phyloP scores from a whole-genome alignment of 2,113 vertebrate species.

The Megalops atlanticus region DNA sequence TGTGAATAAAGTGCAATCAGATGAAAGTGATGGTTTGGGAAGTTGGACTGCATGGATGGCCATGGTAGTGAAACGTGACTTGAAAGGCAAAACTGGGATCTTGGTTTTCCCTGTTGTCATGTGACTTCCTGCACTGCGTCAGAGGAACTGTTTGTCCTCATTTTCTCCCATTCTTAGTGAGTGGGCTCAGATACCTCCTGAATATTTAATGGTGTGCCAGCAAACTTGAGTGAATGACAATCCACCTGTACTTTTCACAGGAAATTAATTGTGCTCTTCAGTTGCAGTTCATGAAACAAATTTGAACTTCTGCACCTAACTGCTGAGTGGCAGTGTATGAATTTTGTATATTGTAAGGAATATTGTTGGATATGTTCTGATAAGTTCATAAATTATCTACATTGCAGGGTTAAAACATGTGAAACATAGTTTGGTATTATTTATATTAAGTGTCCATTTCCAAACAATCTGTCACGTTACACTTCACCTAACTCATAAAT shows the following conservation, averaged over 20 bases:
- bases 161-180: conserved; percentile 34
- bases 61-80: conserved; percentile 10
- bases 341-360: too few species aligned
- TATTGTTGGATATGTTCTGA: too few species aligned
- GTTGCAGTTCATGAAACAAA: neutral
- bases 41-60: neutral
- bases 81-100: conserved; percentile 33
- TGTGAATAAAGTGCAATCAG: neutral
- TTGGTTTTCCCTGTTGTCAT: conserved; percentile 20
- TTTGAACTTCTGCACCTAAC: neutral
- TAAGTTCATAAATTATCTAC: too few species aligned
- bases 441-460: too few species aligned
- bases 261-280: neutral
- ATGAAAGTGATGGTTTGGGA: neutral
- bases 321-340: too few species aligned
- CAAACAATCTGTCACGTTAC: too few species aligned
- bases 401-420: too few species aligned
- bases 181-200: conserved; percentile 33
- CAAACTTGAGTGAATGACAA: neutral
- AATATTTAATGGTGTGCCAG: conserved; percentile 46
- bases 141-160: conserved; percentile 16
- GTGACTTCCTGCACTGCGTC: conserved; percentile 29
- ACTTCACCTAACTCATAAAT: too few species aligned
- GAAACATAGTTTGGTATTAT: too few species aligned
- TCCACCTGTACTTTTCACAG: conserved; percentile 26